Evolutionary conservation across 2,888 invertebrate genomes (phyloP), one percentile per base, ranked within the genome.

Genomic region (Eupithecia insigniata): DNA sequence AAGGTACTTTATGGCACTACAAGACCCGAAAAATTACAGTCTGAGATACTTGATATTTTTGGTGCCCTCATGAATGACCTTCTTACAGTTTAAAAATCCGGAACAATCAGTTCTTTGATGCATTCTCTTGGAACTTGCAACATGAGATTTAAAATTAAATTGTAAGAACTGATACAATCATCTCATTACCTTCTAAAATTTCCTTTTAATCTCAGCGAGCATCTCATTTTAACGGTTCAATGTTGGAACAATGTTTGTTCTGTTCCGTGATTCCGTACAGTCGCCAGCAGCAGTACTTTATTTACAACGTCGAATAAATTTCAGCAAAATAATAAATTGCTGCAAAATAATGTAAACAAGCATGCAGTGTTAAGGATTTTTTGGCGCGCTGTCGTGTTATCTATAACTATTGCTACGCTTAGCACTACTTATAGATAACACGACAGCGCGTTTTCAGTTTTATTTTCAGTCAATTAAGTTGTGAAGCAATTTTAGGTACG

Each of bases 221-320:
- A 89, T 87, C 84, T 85, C 81, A 79, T 81, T 76, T 76, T 79
- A 76, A 80, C 76, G 71, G 81, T 81, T 79, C 69, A 75, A 76
- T 78, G 78, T 78, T 81, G 65, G 78, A 85, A 90, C 89, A 87
- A 86, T 82, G 87, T 82, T 82, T 74, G 79, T 81, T 83, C 85
- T 90, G 88, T 88, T 84, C 71, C 12, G 64, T 64, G 36, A 71
- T 71, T 73, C 66, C 30, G 72, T 70, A 58, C 64, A 70, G 43
- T 34, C 43, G 43, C 34, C 28, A 8, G 26, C 28, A 8, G 55
- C 26, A 12, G 55, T 55, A 22, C 14, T 55, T 55, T 26, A 10
- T 22, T 51, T 22, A 67, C 18, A 46, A n/a, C 30, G 5, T 34
- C 51, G 2, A 32, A 30, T n/a, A 46, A 22, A 55, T 55, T 26